These are phyloP conservation scores for Malurus cyaneus DNA, from an alignment of 2,113 vertebrate genomes.

Conservation along the genomic window DNA sequence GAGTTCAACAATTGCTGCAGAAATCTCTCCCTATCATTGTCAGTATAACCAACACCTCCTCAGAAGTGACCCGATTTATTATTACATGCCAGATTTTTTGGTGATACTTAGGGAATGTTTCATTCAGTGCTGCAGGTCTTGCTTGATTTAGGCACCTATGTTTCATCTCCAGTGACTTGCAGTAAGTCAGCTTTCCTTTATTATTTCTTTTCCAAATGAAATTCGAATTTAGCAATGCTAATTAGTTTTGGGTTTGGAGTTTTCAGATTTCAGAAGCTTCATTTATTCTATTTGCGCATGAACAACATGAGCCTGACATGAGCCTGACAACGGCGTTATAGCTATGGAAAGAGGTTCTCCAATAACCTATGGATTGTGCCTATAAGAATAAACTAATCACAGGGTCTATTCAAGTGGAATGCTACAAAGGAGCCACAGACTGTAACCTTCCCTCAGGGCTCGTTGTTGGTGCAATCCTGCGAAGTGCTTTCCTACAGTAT, in stretches of 20 bases:
- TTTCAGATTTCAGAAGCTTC: constrained; percentile 7
- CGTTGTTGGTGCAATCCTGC: background rate
- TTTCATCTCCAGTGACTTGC: background rate
- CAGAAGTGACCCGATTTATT: background rate
- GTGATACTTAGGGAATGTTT: background rate
- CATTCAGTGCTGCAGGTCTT: background rate
- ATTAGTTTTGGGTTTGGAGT: background rate
- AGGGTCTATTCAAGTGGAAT: background rate
- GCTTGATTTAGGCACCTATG: background rate
- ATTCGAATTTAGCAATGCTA: background rate
- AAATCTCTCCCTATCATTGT: background rate
- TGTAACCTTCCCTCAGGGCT: background rate
- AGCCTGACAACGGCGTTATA: background rate
- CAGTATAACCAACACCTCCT: background rate
- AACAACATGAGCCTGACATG: background rate
- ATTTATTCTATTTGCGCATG: background rate
- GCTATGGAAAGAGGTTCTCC: background rate
- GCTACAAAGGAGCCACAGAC: background rate
- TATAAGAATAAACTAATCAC: background rate
- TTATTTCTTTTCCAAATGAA: background rate
- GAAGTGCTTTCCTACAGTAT: background rate
- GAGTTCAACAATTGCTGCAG: background rate
- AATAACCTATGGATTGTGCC: background rate
- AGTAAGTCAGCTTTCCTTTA: background rate
- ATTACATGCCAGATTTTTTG: background rate